Evolutionary conservation across 2,888 invertebrate species (phyloP).

Genomic region (Mamestra brassicae): DNA sequence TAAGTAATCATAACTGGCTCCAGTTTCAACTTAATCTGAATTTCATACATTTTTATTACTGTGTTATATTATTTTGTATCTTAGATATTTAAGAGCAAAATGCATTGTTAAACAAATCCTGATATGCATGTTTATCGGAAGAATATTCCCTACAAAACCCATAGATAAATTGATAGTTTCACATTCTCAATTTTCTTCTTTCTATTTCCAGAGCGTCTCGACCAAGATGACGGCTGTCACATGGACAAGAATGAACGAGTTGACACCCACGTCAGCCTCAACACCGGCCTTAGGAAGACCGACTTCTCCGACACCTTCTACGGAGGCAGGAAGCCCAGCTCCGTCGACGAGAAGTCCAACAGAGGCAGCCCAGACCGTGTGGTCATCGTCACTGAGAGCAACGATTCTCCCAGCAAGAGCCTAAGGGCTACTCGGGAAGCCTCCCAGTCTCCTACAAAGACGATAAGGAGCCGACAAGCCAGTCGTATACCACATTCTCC

Average conservation of each 20-base stretch:
- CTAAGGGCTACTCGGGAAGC: slow-evolving; percentile 82
- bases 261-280: slow-evolving; percentile 92
- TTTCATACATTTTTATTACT: neutral
- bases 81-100: neutral
- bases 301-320: slow-evolving; percentile 92
- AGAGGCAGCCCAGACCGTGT: slow-evolving; percentile 87
- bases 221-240: slow-evolving; percentile 87
- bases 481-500: slow-evolving; percentile 88
- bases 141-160: neutral
- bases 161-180: neutral
- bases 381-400: slow-evolving; percentile 78
- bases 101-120: neutral
- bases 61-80: neutral
- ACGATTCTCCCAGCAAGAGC: slow-evolving; percentile 86
- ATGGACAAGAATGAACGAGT: slow-evolving; percentile 81
- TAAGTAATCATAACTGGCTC: neutral
- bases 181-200: slow-evolving; percentile 25
- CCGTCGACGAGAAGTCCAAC: slow-evolving; percentile 83
- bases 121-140: neutral
- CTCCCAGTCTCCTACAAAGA: slow-evolving; percentile 83
- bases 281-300: slow-evolving; percentile 93
- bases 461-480: slow-evolving; percentile 84
- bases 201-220: slow-evolving; percentile 92
- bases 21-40: slow-evolving; percentile 13
- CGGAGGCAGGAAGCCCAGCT: slow-evolving; percentile 87